Conservation (phyloP, 2,797 vertebrate species). For the Siniperca undulata region DNA sequence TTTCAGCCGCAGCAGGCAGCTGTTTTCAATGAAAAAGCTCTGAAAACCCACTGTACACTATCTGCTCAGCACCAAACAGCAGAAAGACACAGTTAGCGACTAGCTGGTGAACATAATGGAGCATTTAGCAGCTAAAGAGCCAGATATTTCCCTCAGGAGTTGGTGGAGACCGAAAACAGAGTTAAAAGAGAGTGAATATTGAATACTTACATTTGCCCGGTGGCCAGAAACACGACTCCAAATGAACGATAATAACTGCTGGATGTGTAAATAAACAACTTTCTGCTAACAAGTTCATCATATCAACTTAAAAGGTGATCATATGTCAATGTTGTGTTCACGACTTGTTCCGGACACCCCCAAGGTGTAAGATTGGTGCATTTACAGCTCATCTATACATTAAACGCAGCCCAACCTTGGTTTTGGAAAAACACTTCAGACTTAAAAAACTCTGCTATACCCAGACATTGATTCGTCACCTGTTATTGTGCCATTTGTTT, state of each 20-base stretch:
- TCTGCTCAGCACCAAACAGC: too few species aligned
- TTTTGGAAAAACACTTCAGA: neutral
- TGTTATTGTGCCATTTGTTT: constrained; percentile 19
- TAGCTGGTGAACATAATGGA: neutral
- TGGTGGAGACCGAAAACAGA: neutral
- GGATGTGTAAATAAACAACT: neutral
- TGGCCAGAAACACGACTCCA: neutral
- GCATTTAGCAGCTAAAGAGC: fast-evolving
- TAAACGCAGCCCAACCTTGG: neutral
- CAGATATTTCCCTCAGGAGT: neutral
- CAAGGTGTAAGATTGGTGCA: neutral
- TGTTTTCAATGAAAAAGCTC: too few species aligned
- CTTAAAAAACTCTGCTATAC: neutral
- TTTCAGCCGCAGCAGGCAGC: too few species aligned
- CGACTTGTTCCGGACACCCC: neutral
- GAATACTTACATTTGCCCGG: too few species aligned
- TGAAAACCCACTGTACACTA: too few species aligned
- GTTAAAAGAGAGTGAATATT: neutral
- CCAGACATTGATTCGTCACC: neutral
- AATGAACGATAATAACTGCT: neutral
- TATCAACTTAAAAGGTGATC: neutral
- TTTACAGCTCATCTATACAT: neutral
- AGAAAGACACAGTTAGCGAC: too few species aligned
- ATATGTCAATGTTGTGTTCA: neutral
- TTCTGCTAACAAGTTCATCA: neutral